phyloP scores from a whole-genome alignment of 2,113 vertebrate species.

The Geococcyx californianus region DNA sequence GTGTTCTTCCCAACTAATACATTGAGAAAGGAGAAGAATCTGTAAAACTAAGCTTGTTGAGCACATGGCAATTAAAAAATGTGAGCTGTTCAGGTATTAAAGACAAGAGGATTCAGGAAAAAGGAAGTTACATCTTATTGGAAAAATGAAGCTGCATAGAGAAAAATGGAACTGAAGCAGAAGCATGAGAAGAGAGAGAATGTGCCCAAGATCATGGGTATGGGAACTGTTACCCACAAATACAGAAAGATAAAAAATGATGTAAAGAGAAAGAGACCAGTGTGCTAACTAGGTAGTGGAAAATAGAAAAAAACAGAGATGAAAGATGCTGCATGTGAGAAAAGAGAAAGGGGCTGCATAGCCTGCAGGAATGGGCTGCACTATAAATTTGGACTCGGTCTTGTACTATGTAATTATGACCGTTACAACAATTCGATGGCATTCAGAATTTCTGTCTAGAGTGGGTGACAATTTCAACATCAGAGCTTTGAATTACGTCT shows the following conservation, averaged over 20 bases:
- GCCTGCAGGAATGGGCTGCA: neutral
- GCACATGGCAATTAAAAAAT: neutral
- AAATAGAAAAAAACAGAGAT: neutral
- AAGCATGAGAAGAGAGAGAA: neutral
- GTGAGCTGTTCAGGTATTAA: neutral
- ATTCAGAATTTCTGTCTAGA: neutral
- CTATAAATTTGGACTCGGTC: neutral
- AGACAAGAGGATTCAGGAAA: neutral
- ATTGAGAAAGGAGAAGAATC: neutral
- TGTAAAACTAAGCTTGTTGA: neutral
- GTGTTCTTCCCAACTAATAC: neutral
- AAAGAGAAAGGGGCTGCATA: neutral
- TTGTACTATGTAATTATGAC: neutral
- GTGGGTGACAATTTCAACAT: neutral
- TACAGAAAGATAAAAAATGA: neutral
- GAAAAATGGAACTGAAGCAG: neutral
- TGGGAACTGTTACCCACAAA: neutral
- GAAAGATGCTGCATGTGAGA: neutral
- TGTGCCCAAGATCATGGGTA: fast-evolving
- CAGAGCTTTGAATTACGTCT: neutral
- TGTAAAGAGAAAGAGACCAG: neutral
- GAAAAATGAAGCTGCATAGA: neutral
- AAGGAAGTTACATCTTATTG: fast-evolving
- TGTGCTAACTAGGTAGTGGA: neutral
- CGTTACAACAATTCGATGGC: neutral